These are phyloP conservation scores for Drosophila tristis DNA, from an alignment of 1,140 invertebrate species.

Conservation along the genomic window DNA sequence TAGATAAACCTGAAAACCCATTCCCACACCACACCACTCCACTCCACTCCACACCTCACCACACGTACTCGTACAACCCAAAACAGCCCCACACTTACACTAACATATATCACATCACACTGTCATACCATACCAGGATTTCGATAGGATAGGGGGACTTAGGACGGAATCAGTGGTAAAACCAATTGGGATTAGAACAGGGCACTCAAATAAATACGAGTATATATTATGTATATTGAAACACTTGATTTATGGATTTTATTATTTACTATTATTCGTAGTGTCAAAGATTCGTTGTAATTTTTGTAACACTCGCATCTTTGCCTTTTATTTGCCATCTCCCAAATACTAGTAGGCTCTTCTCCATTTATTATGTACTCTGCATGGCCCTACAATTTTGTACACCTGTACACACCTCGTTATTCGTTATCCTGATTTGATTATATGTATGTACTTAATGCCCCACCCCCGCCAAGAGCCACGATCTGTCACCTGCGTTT, in stretches of 20 bases:
- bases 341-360: slow-evolving; percentile 41
- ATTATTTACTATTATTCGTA: slow-evolving; percentile 35
- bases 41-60: slow-evolving; percentile 32
- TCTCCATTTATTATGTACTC: slow-evolving; percentile 35
- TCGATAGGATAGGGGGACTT: background rate
- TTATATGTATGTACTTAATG: slow-evolving; percentile 24
- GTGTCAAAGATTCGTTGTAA: slow-evolving; percentile 47
- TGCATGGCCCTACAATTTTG: slow-evolving; percentile 60
- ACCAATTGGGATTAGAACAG: too few species aligned
- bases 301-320: slow-evolving; percentile 31
- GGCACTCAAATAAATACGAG: slow-evolving; percentile 1
- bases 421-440: slow-evolving; percentile 37
- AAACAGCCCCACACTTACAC: slow-evolving; percentile 26
- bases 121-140: background rate
- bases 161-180: too few species aligned
- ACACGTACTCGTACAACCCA: slow-evolving; percentile 3
- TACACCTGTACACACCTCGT: slow-evolving; percentile 31
- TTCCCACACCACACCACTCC: slow-evolving; percentile 23
- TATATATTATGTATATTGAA: background rate
- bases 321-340: slow-evolving; percentile 52
- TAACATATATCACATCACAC: slow-evolving; percentile 2
- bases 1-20: slow-evolving; percentile 42
- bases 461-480: slow-evolving; percentile 3
- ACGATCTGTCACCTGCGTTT: background rate
- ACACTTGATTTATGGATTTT: slow-evolving; percentile 40